These are phyloP conservation scores for Tachysurus vachellii DNA, from an alignment of 2,113 vertebrate genomes.

Conservation along the genomic window DNA sequence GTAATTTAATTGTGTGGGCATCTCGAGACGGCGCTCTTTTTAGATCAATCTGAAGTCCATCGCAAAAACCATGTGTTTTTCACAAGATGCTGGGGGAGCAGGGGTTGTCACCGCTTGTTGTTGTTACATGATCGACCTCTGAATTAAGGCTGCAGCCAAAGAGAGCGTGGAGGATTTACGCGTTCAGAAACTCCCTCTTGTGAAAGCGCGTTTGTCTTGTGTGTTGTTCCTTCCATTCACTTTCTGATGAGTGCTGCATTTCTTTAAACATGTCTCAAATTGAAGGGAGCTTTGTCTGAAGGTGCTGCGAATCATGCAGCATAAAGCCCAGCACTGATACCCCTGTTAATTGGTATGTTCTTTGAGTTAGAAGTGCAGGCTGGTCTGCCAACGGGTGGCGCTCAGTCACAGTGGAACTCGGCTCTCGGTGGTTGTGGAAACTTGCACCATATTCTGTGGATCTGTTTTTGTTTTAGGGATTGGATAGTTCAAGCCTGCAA, in stretches of 20 bases:
- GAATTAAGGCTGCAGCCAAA: slow-evolving; percentile 66
- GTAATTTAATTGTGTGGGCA: slow-evolving; percentile 59
- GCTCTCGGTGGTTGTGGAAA: slow-evolving; percentile 2
- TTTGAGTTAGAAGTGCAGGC: slow-evolving; percentile 21
- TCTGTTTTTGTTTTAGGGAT: slow-evolving; percentile 20
- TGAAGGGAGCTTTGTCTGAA: slow-evolving; percentile 44
- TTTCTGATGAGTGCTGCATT: slow-evolving; percentile 47
- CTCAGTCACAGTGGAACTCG: slow-evolving; percentile 51
- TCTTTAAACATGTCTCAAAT: slow-evolving; percentile 45
- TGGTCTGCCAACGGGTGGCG: slow-evolving; percentile 54
- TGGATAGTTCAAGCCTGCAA: background rate
- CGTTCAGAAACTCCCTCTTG: slow-evolving; percentile 63
- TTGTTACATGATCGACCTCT: slow-evolving; percentile 60
- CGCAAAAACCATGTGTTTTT: slow-evolving; percentile 53
- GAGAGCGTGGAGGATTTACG: slow-evolving; percentile 66
- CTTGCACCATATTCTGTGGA: background rate
- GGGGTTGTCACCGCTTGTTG: slow-evolving; percentile 55
- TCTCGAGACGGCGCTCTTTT: slow-evolving; percentile 55
- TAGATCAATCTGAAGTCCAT: slow-evolving; percentile 44
- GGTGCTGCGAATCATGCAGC: slow-evolving; percentile 30
- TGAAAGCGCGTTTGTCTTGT: slow-evolving; percentile 66
- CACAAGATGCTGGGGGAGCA: slow-evolving; percentile 39
- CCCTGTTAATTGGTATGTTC: slow-evolving; percentile 41
- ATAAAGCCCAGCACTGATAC: slow-evolving; percentile 47
- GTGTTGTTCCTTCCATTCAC: slow-evolving; percentile 51